Evolutionary conservation across 1,140 invertebrate genomes (phyloP), one percentile per base, ranked within the genome.

Genomic region (Meloidogyne chitwoodi): DNA sequence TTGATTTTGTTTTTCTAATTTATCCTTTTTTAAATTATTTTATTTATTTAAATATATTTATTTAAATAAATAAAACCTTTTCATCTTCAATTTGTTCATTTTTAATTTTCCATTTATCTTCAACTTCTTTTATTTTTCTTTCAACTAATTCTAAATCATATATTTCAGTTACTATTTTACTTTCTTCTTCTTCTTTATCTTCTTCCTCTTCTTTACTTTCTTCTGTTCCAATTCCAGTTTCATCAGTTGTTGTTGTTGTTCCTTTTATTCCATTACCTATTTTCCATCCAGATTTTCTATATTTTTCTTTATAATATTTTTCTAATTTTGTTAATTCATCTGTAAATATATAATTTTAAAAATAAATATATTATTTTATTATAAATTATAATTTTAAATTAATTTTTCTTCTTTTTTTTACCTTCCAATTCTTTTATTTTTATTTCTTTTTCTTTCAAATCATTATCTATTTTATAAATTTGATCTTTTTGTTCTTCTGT

Each of bases 31-130:
- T 84, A 16, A 29, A 56, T 22, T 34, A 34, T 31, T 26, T 16
- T 34, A 11, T 44, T 22, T 27, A n/a, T n/a, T n/a, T n/a, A n/a
- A 16, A 61, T 70, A 56, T 62, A 11, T 8, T 29, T 71, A 12
- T 48, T 71, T 71, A 26, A 38, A 38, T 38, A 6, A 38, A 8
- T 10, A 8, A 61, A 56, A 82, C 81, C 74, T 87, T 87, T 68
- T 86, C 85, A 70, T 85, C 86, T 61, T 86, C 85, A 19, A 86
- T 67, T 68, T 80, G 85, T 29, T 87, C 85, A 14, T 86, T 77
- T 72, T 87, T 79, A 26, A 79, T 68, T 66, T 81, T 82, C 84
- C 84, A 86, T 68, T 84, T 86, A 78, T 87, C 84, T 66, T 87
- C 84, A 75, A 86, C 76, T 34, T 87, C 85, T 66, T 80, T 83